A percentile compares a stretch with the other conserved stretches of the same genome.
Evolutionary conservation across 2,113 vertebrate species (phyloP).

Genomic region (Sinocyclocheilus rhinocerous): DNA sequence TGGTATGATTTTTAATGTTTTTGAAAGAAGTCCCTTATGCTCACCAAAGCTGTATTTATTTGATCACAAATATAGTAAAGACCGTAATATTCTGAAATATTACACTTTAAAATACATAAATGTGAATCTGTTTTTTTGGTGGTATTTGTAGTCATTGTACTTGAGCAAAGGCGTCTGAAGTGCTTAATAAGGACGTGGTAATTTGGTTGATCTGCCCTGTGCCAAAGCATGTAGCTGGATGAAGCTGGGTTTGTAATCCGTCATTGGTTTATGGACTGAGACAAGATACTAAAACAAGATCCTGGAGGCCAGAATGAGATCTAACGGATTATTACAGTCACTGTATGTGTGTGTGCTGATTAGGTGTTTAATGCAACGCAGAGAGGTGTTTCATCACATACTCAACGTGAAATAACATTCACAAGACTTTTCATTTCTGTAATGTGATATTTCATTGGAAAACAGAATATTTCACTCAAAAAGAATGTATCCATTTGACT

Average conservation of each 20-base stretch:
- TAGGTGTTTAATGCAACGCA: background rate
- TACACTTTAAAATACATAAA: no score
- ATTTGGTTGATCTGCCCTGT: conserved; percentile 17
- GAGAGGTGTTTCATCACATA: background rate
- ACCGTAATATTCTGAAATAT: no score
- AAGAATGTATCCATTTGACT: no score
- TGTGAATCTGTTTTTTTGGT: background rate
- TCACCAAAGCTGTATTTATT: no score
- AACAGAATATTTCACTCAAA: background rate
- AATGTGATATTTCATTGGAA: background rate
- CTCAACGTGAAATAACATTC: background rate
- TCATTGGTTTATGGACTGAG: conserved; percentile 6
- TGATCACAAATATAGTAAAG: no score
- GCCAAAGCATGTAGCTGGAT: background rate
- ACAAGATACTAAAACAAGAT: conserved; percentile 3
- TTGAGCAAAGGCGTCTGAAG: background rate
- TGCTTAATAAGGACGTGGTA: background rate
- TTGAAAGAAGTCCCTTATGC: no score
- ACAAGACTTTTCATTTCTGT: background rate
- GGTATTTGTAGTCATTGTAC: background rate
- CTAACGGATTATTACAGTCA: background rate
- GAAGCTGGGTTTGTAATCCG: conserved; percentile 1
- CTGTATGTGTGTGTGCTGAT: background rate
- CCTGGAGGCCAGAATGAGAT: conserved; percentile 22
- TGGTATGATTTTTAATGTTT: no score